Evolutionary conservation across 1,140 invertebrate species (phyloP).

Genomic region (Palaemon carinicauda): DNA sequence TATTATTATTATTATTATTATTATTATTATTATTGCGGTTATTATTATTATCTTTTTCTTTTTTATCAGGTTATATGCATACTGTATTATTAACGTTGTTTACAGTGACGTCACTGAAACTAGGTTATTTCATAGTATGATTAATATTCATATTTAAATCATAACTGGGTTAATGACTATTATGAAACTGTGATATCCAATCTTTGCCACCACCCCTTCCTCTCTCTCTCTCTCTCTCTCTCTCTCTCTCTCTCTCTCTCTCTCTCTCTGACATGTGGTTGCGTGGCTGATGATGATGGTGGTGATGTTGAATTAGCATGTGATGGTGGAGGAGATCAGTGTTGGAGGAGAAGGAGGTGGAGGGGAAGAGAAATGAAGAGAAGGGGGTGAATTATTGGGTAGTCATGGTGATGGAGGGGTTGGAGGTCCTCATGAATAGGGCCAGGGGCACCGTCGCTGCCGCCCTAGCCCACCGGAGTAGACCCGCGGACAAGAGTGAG

Average conservation of each 20-base stretch:
- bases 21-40: too few species aligned
- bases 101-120: too few species aligned
- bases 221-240: slow-evolving; percentile 7
- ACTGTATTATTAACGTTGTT: too few species aligned
- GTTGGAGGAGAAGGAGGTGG: not conserved
- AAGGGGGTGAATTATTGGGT: not conserved
- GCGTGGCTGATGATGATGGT: not conserved
- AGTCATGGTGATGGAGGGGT: slow-evolving; percentile 1
- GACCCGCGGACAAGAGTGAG: not conserved
- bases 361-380: not conserved
- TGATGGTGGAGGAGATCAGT: not conserved
- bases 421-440: not conserved
- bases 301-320: not conserved
- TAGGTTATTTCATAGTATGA: not conserved
- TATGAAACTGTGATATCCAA: not conserved
- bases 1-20: too few species aligned
- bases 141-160: not conserved
- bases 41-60: too few species aligned
- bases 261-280: not conserved
- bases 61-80: too few species aligned
- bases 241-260: not conserved
- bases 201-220: too few species aligned
- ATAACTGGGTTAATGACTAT: not conserved
- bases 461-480: not conserved
- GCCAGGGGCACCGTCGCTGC: not conserved